Percentiles rank a stretch among this genome's conserved stretches.
Conservation (phyloP, 2,888 invertebrate genomes). For the Glaucopsyche alexis region DNA sequence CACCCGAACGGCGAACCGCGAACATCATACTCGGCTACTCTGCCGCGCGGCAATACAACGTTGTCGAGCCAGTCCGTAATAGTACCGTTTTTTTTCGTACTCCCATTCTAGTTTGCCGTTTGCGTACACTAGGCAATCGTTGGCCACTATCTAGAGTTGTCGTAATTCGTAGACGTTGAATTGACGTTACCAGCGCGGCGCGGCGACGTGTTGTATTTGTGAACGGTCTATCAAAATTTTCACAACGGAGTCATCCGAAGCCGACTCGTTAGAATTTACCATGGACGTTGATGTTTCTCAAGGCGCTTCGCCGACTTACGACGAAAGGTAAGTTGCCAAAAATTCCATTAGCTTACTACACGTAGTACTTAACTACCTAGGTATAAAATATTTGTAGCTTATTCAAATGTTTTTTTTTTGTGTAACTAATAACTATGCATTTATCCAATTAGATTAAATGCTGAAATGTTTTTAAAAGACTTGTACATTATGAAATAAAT, state of each 20-base stretch:
- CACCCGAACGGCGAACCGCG: slow-evolving; percentile 23
- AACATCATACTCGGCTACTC: slow-evolving; percentile 16
- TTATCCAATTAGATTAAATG: too few relatives aligned
- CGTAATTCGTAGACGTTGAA: neutral
- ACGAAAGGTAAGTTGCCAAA: slow-evolving; percentile 58
- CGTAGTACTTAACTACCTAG: neutral
- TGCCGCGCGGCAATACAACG: slow-evolving; percentile 23
- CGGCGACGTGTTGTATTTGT: slow-evolving; percentile 5
- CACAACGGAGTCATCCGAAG: slow-evolving; percentile 22
- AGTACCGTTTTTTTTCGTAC: slow-evolving; percentile 20
- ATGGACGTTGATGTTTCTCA: slow-evolving; percentile 70
- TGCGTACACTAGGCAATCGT: slow-evolving; percentile 4
- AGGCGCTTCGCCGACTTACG: slow-evolving; percentile 63
- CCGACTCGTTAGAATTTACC: slow-evolving; percentile 23
- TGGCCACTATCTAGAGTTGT: neutral
- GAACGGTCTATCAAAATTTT: neutral
- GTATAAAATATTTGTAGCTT: neutral
- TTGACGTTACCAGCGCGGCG: neutral
- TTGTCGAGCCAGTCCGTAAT: slow-evolving; percentile 25
- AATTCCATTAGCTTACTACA: neutral
- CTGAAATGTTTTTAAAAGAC: too few relatives aligned
- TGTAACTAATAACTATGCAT: too few relatives aligned
- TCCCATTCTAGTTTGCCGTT: slow-evolving; percentile 16
- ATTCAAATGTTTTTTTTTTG: too few relatives aligned
- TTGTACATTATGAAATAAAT: too few relatives aligned